Conservation (phyloP, 2,797 vertebrate species). For the Catharus ustulatus region DNA sequence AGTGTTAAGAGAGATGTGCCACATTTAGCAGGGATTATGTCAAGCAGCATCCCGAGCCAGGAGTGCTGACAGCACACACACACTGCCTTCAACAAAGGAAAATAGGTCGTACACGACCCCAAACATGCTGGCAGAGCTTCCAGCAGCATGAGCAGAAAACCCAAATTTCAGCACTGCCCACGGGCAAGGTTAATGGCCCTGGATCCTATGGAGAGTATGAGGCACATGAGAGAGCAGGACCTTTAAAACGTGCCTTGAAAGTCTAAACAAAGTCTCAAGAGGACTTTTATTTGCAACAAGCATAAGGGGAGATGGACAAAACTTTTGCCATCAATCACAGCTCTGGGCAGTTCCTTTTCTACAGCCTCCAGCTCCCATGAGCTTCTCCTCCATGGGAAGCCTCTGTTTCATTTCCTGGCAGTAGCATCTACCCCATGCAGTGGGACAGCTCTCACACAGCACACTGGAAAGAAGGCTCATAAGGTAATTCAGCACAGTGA, state of each 20-base stretch:
- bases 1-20: conserved; percentile 22
- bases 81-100: neutral
- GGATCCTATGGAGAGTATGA: accelerated
- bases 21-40: conserved; percentile 34
- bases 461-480: neutral
- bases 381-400: neutral
- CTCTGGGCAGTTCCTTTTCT: neutral
- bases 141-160: neutral
- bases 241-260: neutral
- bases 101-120: neutral
- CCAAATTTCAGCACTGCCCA: neutral
- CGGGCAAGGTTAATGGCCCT: accelerated
- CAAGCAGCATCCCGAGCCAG: neutral
- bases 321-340: neutral
- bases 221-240: neutral
- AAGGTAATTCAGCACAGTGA: conserved; percentile 45
- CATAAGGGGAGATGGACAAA: neutral
- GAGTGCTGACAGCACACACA: conserved; percentile 21
- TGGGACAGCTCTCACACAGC: neutral
- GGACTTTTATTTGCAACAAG: neutral
- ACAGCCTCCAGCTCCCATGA: neutral
- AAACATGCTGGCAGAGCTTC: neutral
- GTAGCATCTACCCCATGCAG: neutral
- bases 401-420: neutral
- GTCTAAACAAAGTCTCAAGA: neutral